Percentiles rank a stretch among this genome's conserved stretches.
phyloP scores from a whole-genome alignment of 2,888 invertebrate species.

The Leucania comma region DNA sequence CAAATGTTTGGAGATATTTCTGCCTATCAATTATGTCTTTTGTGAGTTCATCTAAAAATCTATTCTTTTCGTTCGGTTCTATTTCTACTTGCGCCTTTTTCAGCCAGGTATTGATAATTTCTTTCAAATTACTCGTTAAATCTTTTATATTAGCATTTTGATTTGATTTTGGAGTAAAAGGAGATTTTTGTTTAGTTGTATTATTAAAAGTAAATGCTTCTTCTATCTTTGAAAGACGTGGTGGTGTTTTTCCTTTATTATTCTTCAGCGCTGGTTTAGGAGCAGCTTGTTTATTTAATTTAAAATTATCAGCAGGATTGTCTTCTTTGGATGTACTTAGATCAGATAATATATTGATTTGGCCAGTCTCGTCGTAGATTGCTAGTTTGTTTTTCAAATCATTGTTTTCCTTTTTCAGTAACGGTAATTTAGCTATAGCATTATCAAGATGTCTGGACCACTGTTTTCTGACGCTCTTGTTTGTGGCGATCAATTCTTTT shows the following conservation, averaged over 20 bases:
- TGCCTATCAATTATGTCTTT: constrained; percentile 27
- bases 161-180: constrained; percentile 7
- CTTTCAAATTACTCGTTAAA: background rate
- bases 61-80: background rate
- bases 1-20: constrained; percentile 32
- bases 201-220: constrained; percentile 1
- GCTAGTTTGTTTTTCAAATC: constrained; percentile 18
- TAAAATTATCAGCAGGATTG: background rate
- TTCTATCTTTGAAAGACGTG: constrained; percentile 10
- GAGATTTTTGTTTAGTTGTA: constrained; percentile 18
- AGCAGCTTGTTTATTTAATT: constrained; percentile 8
- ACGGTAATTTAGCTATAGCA: constrained; percentile 4
- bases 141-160: constrained; percentile 3
- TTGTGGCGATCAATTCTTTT: constrained; percentile 13
- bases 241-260: background rate
- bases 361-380: constrained; percentile 13
- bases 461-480: constrained; percentile 4
- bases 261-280: background rate
- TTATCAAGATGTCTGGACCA: constrained; percentile 11
- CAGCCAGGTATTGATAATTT: constrained; percentile 29
- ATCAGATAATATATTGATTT: background rate
- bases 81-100: background rate
- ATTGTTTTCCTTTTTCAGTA: background rate
- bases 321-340: background rate
- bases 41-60: constrained; percentile 13